Percentiles rank a stretch among this genome's conserved stretches.
phyloP scores from a whole-genome alignment of 2,113 vertebrate species.

The Anthoscopus minutus region DNA sequence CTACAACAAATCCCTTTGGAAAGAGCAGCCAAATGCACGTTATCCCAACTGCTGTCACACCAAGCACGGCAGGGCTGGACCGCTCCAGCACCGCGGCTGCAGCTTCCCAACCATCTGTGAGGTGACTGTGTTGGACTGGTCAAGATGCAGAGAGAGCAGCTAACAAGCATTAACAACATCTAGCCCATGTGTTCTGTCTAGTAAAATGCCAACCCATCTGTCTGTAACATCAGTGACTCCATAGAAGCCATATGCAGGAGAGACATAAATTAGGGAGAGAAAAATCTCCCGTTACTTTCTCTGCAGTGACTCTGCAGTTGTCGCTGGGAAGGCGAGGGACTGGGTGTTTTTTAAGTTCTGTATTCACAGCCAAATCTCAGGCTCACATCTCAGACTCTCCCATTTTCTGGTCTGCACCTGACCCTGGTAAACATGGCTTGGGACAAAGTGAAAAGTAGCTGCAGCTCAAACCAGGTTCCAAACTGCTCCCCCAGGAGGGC shows the following conservation, averaged over 20 bases:
- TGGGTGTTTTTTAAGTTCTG: not conserved
- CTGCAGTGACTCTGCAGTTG: constrained; percentile 2
- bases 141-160: constrained; percentile 29
- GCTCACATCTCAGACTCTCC: not conserved
- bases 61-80: not conserved
- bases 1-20: not conserved
- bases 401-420: not conserved
- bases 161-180: constrained; percentile 55
- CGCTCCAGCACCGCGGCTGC: not conserved
- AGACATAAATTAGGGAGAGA: constrained; percentile 53
- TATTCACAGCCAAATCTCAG: not conserved
- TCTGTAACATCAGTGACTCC: constrained; percentile 31
- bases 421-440: fast-evolving
- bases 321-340: not conserved
- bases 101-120: constrained; percentile 22
- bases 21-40: not conserved
- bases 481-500: not conserved
- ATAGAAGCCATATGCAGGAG: constrained; percentile 43
- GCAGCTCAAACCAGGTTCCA: not conserved
- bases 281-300: constrained; percentile 17
- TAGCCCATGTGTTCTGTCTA: constrained; percentile 52
- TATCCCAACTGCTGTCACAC: not conserved
- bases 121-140: constrained; percentile 23
- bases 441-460: not conserved
- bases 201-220: constrained; percentile 60